phyloP scores from a whole-genome alignment of 53 echinoderm and acorn worm species.

The Echinometra lucunter region DNA sequence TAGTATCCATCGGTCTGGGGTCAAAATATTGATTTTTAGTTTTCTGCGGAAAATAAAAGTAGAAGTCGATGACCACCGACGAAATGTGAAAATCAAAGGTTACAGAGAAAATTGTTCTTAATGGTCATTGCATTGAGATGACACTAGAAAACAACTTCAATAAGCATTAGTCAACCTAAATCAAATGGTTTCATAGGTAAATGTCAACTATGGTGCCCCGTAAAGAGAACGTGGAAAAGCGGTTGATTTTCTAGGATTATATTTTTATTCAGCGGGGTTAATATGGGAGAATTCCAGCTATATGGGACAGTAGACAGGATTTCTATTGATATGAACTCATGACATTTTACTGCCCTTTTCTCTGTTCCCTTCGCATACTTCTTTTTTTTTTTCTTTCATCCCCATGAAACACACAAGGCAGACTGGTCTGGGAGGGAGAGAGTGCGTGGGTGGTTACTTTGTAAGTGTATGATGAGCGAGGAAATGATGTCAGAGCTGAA shows the following conservation, averaged over 20 bases:
- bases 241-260: conserved; percentile 3
- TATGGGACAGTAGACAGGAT: neutral
- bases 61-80: too few relatives aligned
- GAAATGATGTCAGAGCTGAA: conserved; percentile 1
- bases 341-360: conserved; percentile 37
- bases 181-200: neutral
- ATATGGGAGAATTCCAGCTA: neutral
- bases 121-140: too few relatives aligned
- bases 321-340: conserved; percentile 12
- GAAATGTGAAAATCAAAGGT: too few relatives aligned
- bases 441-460: neutral
- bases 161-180: too few relatives aligned
- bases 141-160: too few relatives aligned
- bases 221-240: neutral
- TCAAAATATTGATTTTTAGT: too few relatives aligned
- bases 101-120: too few relatives aligned
- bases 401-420: neutral
- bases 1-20: too few relatives aligned
- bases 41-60: too few relatives aligned
- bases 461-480: neutral
- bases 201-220: neutral
- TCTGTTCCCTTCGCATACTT: neutral
- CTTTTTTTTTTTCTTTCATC: too few relatives aligned
- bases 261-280: conserved; percentile 25
- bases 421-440: neutral